Evolutionary conservation across 2,797 vertebrate species (phyloP).

Genomic region (Channallabes apus): DNA sequence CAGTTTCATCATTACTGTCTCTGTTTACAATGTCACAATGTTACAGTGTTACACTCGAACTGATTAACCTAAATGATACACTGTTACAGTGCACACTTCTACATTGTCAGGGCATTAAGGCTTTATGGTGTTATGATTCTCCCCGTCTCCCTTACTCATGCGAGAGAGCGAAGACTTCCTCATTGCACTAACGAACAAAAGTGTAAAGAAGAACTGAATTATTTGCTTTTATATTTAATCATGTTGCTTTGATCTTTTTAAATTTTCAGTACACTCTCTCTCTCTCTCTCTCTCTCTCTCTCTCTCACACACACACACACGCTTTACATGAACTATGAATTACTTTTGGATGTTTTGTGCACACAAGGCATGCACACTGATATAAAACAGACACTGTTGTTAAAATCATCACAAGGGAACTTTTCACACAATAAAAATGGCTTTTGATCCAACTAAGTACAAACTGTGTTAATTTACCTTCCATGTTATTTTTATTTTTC

Average conservation of each 20-base stretch:
- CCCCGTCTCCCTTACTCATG: background rate
- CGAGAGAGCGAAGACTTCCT: background rate
- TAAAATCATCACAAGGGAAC: no score
- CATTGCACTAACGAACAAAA: constrained; percentile 13
- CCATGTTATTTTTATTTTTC: background rate
- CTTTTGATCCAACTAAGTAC: background rate
- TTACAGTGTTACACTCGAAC: background rate
- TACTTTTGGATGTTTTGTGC: background rate
- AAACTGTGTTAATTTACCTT: background rate
- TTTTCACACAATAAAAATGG: constrained; percentile 19
- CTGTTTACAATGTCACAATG: background rate
- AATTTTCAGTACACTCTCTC: no score
- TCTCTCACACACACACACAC: background rate
- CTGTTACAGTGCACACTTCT: background rate
- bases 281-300: background rate
- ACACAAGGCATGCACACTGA: background rate
- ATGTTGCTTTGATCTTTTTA: background rate
- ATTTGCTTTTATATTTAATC: background rate
- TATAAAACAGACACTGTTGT: background rate
- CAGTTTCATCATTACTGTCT: background rate
- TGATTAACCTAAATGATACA: no score
- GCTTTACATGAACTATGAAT: background rate
- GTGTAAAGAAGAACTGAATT: background rate
- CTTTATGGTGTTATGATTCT: background rate
- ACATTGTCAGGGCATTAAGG: background rate